phyloP scores from a whole-genome alignment of 2,113 vertebrate genomes.

The Pelmatolapia mariae region DNA sequence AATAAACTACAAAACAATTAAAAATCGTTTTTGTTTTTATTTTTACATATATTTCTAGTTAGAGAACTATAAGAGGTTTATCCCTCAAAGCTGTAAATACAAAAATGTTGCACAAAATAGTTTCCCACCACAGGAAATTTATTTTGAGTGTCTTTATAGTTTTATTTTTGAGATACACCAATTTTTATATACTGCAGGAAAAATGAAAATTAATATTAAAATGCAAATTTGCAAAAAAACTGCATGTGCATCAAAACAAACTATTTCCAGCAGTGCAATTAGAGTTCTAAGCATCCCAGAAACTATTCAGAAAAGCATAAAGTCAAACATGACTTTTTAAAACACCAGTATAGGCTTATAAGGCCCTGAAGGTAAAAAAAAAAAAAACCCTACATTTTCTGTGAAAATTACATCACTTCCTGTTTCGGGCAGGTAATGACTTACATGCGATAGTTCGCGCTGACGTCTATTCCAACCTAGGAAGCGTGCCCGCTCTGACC shows the following conservation, averaged over 20 bases:
- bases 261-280: not conserved
- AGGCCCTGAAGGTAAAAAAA: not conserved
- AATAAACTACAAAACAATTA: not conserved
- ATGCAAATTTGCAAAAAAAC: not conserved
- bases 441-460: not conserved
- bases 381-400: not conserved
- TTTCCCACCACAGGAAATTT: not conserved
- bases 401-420: not conserved
- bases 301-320: not conserved
- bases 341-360: not conserved
- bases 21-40: rapidly evolving
- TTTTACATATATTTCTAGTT: not conserved
- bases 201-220: not conserved
- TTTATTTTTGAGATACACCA: not conserved
- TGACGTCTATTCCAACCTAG: too few relatives aligned
- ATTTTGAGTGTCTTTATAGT: not conserved
- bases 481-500: too few relatives aligned
- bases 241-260: not conserved
- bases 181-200: not conserved
- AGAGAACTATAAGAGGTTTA: not conserved
- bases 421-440: not conserved
- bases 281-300: not conserved
- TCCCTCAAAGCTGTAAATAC: not conserved
- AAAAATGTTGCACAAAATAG: not conserved
- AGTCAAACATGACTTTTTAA: not conserved